These are phyloP conservation scores for Agrotis clavis DNA, from an alignment of 2,888 invertebrate species.

Conservation along the genomic window DNA sequence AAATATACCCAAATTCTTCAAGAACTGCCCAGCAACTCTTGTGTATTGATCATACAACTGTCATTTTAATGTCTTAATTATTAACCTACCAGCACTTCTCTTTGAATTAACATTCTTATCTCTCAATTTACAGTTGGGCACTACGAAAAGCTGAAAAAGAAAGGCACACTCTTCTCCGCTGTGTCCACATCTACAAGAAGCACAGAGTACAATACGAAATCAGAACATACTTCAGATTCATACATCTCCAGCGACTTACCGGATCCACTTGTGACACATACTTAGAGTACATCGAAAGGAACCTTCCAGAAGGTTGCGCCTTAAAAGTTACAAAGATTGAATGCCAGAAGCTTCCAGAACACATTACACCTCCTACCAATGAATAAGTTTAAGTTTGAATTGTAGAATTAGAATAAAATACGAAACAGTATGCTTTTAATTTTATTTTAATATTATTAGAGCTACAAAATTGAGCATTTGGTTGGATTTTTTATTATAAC, in stretches of 20 bases:
- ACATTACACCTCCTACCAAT: constrained; percentile 86
- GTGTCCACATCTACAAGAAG: constrained; percentile 97
- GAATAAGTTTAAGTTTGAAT: constrained; percentile 66
- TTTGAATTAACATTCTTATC: not conserved
- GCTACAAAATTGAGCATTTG: constrained; percentile 47
- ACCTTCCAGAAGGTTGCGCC: constrained; percentile 99
- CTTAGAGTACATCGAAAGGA: constrained; percentile 98
- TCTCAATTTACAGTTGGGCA: constrained; percentile 92
- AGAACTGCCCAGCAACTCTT: too few relatives aligned
- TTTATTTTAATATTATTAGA: constrained; percentile 37
- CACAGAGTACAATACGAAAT: constrained; percentile 99
- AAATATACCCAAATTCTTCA: too few relatives aligned
- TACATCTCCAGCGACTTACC: constrained; percentile 96
- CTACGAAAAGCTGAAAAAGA: constrained; percentile 94
- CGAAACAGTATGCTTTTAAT: constrained; percentile 36
- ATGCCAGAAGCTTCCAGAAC: constrained; percentile 90
- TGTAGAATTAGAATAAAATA: constrained; percentile 71
- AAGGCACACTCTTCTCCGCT: constrained; percentile 95
- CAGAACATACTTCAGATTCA: constrained; percentile 96
- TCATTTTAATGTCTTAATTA: too few relatives aligned
- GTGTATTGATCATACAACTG: too few relatives aligned
- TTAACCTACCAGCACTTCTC: too few relatives aligned
- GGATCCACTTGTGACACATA: constrained; percentile 99
- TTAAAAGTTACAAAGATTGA: constrained; percentile 96
- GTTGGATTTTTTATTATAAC: constrained; percentile 3